Base-by-base conservation (phyloP, 2,797 vertebrate species). In the Pitangus sulphuratus region DNA sequence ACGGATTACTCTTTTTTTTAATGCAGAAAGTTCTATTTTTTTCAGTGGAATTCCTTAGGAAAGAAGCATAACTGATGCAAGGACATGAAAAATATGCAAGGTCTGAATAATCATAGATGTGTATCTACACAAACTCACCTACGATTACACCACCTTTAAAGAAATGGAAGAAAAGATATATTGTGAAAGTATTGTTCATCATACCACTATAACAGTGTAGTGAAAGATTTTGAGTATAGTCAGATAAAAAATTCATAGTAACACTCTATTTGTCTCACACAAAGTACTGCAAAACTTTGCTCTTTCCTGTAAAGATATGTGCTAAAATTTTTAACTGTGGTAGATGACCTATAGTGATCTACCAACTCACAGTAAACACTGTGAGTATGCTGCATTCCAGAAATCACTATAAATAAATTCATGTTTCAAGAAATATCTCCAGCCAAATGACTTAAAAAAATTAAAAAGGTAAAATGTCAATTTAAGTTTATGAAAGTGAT, bases 221-320 rank as follows among this genome's bases (percentile, higher is more conserved):
- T 66, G 80, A 95, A 97, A 95, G 86, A 84, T 96, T 97, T 70
- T 96, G 93, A 86, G 60, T 87, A 15, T 18, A 86, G 28, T 65
- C 75, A 93, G 75, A 40, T 74, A 81, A 90, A 91, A 87, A 79
- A 64, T n/a, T 54, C 45, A 86, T 11, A 71, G 39, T 25, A 93
- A 72, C 42, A 19, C 37, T 76, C 39, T 22, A 21, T 40, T 74
- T 62, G 24, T 60, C 54, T 93, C 47, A 69, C 11, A 65, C 3
- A 42, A 60, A 54, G 25, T 35, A 66, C n/a, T 79, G 57, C 14
- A 85, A 76, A 93, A 39, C 42, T 33, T 62, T 31, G 53, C 6
- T 65, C 30, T 51, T 79, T 61, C 31, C 30, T 40, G 9, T 64
- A 76, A 84, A 88, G 12, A 35, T 33, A 53, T 1, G 28, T 31